A percentile compares a stretch with the other conserved stretches of the same genome.
Conservation (phyloP, 2,888 invertebrate genomes). For the Cancer borealis region DNA sequence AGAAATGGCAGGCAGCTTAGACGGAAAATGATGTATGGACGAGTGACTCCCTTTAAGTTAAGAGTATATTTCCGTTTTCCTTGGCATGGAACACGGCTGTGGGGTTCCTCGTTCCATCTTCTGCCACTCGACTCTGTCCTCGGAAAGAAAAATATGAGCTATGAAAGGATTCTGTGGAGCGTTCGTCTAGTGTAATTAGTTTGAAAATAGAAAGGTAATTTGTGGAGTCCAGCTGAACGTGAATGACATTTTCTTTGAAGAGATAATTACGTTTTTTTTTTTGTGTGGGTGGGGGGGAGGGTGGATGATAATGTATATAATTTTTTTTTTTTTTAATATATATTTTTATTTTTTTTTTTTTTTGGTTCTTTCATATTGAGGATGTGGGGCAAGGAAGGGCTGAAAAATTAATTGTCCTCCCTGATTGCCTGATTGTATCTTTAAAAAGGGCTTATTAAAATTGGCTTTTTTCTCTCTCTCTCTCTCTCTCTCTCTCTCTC, state of each 20-base stretch:
- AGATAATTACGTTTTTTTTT: constrained; percentile 10
- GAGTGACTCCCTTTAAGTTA: background rate
- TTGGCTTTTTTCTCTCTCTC: background rate
- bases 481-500: background rate
- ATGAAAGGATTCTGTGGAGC: background rate
- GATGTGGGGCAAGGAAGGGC: background rate
- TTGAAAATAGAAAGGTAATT: background rate
- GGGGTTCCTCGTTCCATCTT: background rate
- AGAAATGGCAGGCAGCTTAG: constrained; percentile 50
- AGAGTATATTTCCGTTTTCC: constrained; percentile 10
- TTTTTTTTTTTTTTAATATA: background rate
- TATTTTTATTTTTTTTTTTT: background rate
- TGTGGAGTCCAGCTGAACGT: background rate
- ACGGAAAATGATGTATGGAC: background rate
- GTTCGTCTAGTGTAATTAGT: background rate
- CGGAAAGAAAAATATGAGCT: background rate
- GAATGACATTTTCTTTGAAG: background rate
- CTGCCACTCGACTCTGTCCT: background rate
- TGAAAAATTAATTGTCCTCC: background rate
- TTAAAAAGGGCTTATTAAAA: constrained; percentile 5
- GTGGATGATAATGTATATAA: background rate
- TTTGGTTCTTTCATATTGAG: background rate
- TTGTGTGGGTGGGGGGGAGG: too few relatives aligned
- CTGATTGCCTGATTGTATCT: constrained; percentile 24
- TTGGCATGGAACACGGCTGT: background rate